Base-by-base conservation (phyloP, 2,888 invertebrate genomes). In the Andrena dorsata region DNA sequence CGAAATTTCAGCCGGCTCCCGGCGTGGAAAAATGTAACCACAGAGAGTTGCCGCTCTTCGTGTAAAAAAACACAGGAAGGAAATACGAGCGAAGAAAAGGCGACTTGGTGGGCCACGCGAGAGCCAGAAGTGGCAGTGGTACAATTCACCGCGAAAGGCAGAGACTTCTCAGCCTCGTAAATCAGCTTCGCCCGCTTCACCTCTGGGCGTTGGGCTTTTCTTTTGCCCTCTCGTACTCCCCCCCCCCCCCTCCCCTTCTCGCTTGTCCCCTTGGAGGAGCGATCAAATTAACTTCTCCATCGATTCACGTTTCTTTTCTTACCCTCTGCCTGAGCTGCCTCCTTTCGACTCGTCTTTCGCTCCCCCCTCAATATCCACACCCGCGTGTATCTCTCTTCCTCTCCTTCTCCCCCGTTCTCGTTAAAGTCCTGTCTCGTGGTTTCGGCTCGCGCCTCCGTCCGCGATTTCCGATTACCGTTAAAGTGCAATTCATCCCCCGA, bases 231-330 rank as follows among this genome's bases (percentile, higher is more conserved):
- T 10, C 47, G 16, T 26, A 2, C 32, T 68, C 28, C 58, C 60
- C 56, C 70, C 8, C 28, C 58, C 60, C 56, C 70, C 8, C 53
- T 66, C 13, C 47, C 16, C 16, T 32, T 20, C 58, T 10, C 10
- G 26, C 3, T 16, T 26, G 28, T 47, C 8, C 49, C 72, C 60
- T 26, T 23, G 26, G 58, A 65, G 68, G 32, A 65, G 70, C 81
- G 81, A 87, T 81, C 81, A 81, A 87, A 87, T 87, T 87, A 87
- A 81, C 79, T 76, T 73, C 66, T 32, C 79, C 78, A 86, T 86
- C 86, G 80, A 86, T 86, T 65, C 63, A 16, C 83, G 56, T 70
- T 72, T 51, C 70, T 51, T 75, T 66, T 63, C 60, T 30, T 49
- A 66, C 41, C 58, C 20, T 56, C 35, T 32, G 7, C 69, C 16